A percentile compares a stretch with the other conserved stretches of the same genome.
Conservation (phyloP, 2,113 vertebrate genomes). For the Tamias sibiricus region DNA sequence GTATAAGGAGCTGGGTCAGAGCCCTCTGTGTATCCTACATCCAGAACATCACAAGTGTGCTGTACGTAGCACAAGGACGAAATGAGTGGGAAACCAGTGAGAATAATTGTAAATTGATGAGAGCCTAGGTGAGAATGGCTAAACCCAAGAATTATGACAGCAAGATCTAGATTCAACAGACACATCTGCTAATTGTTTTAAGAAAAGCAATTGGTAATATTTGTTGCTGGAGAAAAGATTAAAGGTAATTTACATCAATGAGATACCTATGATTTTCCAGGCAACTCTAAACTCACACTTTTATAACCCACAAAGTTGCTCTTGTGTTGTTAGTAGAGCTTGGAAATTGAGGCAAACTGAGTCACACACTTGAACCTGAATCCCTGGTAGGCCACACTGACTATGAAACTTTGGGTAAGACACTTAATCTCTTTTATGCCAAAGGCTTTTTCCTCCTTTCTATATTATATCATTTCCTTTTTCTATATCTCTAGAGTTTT, state of each 20-base stretch:
- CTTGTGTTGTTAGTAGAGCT: neutral
- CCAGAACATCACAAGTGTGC: neutral
- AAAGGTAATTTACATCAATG: neutral
- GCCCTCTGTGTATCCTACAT: neutral
- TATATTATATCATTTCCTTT: constrained; percentile 77
- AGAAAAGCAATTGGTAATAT: neutral
- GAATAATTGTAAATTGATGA: neutral
- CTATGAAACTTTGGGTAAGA: constrained; percentile 58
- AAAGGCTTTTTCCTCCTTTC: constrained; percentile 70
- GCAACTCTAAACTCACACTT: neutral
- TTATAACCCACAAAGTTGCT: neutral
- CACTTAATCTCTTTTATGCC: constrained; percentile 77
- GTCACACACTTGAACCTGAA: constrained; percentile 23
- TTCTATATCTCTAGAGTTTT: constrained; percentile 68
- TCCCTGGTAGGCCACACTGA: neutral
- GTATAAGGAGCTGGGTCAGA: neutral
- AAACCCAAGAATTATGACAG: neutral
- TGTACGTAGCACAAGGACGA: neutral
- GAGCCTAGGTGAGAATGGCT: neutral
- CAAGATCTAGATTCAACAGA: neutral
- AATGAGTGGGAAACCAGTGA: neutral
- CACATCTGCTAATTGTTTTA: neutral
- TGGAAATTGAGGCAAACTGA: neutral
- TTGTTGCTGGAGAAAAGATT: neutral
- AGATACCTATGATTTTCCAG: neutral